phyloP scores from a whole-genome alignment of 1,140 invertebrate species.

The Hylyphantes graminicola region DNA sequence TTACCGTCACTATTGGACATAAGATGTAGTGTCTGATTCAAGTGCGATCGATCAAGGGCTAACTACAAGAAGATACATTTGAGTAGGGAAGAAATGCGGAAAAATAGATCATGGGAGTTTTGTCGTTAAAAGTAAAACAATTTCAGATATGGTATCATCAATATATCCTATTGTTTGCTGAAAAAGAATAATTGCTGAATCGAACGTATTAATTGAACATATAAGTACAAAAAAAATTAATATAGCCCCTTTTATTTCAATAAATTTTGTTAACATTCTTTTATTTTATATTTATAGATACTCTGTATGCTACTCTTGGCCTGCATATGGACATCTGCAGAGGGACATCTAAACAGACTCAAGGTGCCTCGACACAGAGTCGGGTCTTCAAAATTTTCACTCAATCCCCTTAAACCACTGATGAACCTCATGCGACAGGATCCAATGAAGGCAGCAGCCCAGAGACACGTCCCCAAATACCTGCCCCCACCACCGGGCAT shows the following conservation, averaged over 20 bases:
- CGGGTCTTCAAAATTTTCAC: constrained; percentile 39
- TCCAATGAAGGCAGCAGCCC: constrained; percentile 41
- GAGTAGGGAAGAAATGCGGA: too few relatives aligned
- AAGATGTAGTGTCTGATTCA: too few relatives aligned
- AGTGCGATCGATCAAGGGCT: too few relatives aligned
- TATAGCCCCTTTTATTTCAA: not conserved
- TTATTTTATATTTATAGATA: constrained; percentile 1
- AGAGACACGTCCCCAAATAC: constrained; percentile 37
- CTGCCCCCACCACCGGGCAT: constrained; percentile 40
- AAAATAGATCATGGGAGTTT: too few relatives aligned
- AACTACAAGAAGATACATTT: too few relatives aligned
- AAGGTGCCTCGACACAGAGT: constrained; percentile 40
- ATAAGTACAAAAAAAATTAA: not conserved
- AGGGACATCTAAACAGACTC: constrained; percentile 34
- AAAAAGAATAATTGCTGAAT: too few relatives aligned
- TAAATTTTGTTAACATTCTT: not conserved
- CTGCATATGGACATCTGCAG: constrained; percentile 1
- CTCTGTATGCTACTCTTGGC: constrained; percentile 18
- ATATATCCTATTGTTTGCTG: too few relatives aligned
- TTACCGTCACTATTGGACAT: too few relatives aligned
- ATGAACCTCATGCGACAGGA: constrained; percentile 53
- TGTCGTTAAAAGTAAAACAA: too few relatives aligned
- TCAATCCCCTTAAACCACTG: constrained; percentile 33
- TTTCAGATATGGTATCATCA: too few relatives aligned
- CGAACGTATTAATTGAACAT: too few relatives aligned